Conservation (phyloP, 1,140 invertebrate genomes). For the Drosophila azteca region DNA sequence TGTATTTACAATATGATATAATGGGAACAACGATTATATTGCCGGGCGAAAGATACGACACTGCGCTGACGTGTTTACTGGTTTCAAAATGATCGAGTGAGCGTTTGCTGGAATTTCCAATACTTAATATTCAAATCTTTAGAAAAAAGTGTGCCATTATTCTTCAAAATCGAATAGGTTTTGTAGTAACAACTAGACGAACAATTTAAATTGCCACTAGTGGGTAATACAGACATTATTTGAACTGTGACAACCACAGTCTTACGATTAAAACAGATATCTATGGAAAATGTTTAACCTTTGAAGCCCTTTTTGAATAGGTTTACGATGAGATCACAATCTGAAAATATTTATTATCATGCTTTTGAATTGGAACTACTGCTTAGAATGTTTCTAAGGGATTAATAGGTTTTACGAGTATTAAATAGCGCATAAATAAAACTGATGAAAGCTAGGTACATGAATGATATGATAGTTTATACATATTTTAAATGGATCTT, state of each 20-base stretch:
- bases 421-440: too few relatives aligned
- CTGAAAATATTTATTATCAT: too few relatives aligned
- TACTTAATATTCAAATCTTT: not conserved
- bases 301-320: too few relatives aligned
- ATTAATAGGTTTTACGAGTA: too few relatives aligned
- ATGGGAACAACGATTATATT: not conserved
- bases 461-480: too few relatives aligned
- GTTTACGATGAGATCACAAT: too few relatives aligned
- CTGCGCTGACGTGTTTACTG: conserved; percentile 21
- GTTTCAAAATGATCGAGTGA: conserved; percentile 5
- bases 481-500: too few relatives aligned
- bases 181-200: not conserved
- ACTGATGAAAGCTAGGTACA: too few relatives aligned
- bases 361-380: too few relatives aligned
- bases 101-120: conserved; percentile 26
- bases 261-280: too few relatives aligned
- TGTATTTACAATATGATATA: not conserved
- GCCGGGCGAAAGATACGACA: conserved; percentile 7
- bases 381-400: too few relatives aligned
- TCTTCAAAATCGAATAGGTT: conserved; percentile 24
- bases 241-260: not conserved
- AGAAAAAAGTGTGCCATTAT: not conserved
- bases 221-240: not conserved
- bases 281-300: too few relatives aligned
- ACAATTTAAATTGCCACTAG: not conserved